Base-by-base conservation (phyloP, 2,113 vertebrate genomes). In the Mirounga angustirostris region DNA sequence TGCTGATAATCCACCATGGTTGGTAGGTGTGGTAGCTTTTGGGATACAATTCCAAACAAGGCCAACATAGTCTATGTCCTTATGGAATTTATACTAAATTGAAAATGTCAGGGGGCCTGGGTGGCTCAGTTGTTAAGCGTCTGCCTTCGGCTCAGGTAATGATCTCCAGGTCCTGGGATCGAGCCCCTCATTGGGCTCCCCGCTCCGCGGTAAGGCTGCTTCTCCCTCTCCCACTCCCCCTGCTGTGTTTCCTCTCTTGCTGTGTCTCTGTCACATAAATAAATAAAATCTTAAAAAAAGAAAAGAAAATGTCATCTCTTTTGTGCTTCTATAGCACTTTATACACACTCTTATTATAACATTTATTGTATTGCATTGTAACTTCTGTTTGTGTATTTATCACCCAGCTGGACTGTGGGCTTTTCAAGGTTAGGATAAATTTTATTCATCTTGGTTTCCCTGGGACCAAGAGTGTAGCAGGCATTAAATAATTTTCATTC, bases 381-480 rank as follows among this genome's bases (percentile, higher is more conserved):
- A 22, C 56, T 83, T 90, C 88, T 87, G 58, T 73, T 76, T 95
- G 36, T 58, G 65, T 36, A 13, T 76, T 82, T 82, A 54, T 59
- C 87, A 92, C 24, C 46, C 67, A 19, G 9, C n/a, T 87, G 52
- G 28, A 22, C n/a, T 69, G 36, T 40, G 33, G 91, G 4, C 16
- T 83, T 83, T 83, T 78, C n/a, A 84, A 87, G 36, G 21, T 21
- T 73, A 83, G 19, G 2, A 88, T 85, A 85, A 67, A 74, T 61
- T 97, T 95, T 76, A 95, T 74, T 95, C 11, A 95, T 28, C 12
- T 85, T 67, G 24, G 7, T 92, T 92, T 94, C 30, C 19, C 24
- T 2, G 89, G 71, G 26, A 78, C 3, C 56, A 85, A 85, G 84
- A 94, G 9, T 43, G 58, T 7, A 89, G 46, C 30, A 92, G 24